phyloP scores from a whole-genome alignment of 2,113 vertebrate genomes.

The Struthidea cinerea region DNA sequence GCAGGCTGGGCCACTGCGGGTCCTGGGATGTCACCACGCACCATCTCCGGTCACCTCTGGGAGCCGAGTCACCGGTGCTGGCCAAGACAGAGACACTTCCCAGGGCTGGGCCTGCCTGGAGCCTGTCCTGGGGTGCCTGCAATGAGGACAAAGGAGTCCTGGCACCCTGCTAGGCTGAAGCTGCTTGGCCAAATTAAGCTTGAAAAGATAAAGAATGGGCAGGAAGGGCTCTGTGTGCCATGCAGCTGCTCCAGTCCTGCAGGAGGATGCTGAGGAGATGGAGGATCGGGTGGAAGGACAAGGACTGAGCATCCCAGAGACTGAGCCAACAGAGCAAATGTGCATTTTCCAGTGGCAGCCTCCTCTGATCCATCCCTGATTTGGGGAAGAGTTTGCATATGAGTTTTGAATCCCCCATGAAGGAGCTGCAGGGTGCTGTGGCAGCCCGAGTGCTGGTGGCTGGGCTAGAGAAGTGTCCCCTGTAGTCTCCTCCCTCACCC shows the following conservation, averaged over 20 bases:
- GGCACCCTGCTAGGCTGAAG: fast-evolving
- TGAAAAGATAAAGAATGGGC: neutral
- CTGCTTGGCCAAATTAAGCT: neutral
- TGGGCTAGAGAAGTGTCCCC: neutral
- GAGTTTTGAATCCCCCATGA: neutral
- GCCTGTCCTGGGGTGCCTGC: fast-evolving
- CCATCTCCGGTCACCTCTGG: fast-evolving
- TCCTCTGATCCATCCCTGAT: neutral
- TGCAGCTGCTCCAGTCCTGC: neutral
- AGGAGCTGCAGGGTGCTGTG: neutral
- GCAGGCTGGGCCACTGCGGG: neutral
- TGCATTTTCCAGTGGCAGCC: neutral
- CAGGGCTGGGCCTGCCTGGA: neutral
- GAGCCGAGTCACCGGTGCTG: neutral
- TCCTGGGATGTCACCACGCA: fast-evolving
- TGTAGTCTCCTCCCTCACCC: neutral
- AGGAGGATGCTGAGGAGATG: neutral
- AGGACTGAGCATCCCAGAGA: too few relatives aligned
- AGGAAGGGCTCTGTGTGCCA: neutral
- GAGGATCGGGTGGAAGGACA: neutral
- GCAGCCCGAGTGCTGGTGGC: neutral
- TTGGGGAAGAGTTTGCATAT: neutral
- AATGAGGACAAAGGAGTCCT: neutral
- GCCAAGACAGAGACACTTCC: neutral
- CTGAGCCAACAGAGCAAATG: neutral